Evolutionary conservation across 2,113 vertebrate species (phyloP).

Genomic region (Pica pica): DNA sequence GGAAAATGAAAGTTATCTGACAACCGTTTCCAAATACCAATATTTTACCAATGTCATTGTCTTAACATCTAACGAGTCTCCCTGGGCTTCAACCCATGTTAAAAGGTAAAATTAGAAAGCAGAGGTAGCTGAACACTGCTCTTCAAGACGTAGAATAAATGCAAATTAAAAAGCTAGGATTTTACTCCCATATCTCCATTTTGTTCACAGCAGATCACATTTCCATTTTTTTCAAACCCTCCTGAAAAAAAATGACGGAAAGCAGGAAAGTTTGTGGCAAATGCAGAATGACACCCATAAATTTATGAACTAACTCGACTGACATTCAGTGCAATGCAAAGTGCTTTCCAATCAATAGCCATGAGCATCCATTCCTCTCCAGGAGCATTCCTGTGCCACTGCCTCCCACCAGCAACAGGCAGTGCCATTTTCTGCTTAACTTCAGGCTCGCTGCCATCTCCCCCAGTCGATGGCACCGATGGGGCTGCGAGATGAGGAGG

Average conservation of each 20-base stretch:
- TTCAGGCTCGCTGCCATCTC: rapidly evolving
- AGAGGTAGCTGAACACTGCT: background rate
- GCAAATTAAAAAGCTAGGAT: background rate
- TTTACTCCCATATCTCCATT: background rate
- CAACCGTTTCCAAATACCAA: background rate
- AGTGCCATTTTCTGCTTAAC: background rate
- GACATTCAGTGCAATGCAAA: background rate
- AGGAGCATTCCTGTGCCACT: background rate
- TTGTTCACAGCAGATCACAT: background rate
- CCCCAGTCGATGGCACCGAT: background rate
- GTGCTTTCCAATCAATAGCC: background rate
- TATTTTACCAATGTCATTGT: background rate
- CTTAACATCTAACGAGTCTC: background rate
- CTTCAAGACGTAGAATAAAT: background rate
- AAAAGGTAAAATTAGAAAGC: background rate
- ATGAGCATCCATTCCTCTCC: background rate
- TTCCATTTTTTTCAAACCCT: background rate
- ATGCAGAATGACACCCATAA: background rate
- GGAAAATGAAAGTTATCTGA: background rate
- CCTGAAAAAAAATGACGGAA: background rate
- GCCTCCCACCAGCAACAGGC: background rate
- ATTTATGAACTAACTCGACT: background rate
- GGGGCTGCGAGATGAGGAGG: background rate
- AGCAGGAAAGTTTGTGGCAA: background rate
- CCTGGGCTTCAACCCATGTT: background rate